Evolutionary conservation across 1,140 invertebrate species (phyloP).

Genomic region (Antheraea pernyi): DNA sequence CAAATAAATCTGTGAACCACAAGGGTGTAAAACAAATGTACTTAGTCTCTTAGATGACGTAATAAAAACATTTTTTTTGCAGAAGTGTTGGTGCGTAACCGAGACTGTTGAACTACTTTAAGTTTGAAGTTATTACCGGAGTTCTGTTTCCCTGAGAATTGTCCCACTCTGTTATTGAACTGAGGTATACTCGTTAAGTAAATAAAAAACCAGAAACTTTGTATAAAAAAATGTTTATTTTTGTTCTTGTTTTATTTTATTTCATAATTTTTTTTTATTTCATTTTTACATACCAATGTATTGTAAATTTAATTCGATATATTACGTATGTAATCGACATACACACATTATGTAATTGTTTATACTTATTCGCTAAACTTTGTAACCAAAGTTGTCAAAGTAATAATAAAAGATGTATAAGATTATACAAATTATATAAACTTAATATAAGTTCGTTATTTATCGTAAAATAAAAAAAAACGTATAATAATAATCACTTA

Average conservation of each 20-base stretch:
- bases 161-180: not conserved
- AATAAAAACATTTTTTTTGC: too few relatives aligned
- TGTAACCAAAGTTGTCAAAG: constrained; percentile 2
- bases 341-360: not conserved
- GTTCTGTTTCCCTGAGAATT: not conserved
- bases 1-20: too few relatives aligned
- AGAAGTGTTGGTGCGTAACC: too few relatives aligned
- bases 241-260: not conserved
- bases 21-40: too few relatives aligned
- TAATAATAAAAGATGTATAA: not conserved
- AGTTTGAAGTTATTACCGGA: not conserved
- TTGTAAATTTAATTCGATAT: not conserved
- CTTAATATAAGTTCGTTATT: not conserved
- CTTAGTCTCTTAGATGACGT: too few relatives aligned
- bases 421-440: not conserved
- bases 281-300: too few relatives aligned
- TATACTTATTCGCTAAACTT: not conserved
- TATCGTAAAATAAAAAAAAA: not conserved
- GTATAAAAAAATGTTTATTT: not conserved
- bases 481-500: not conserved
- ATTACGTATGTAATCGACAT: not conserved
- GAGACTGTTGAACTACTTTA: too few relatives aligned
- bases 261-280: too few relatives aligned
- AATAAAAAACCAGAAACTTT: not conserved
- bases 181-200: not conserved